Evolutionary conservation across 92 coral and sea anemone genomes (phyloP), one percentile per base, ranked within the genome.

Genomic region (Palythoa grandiflora): DNA sequence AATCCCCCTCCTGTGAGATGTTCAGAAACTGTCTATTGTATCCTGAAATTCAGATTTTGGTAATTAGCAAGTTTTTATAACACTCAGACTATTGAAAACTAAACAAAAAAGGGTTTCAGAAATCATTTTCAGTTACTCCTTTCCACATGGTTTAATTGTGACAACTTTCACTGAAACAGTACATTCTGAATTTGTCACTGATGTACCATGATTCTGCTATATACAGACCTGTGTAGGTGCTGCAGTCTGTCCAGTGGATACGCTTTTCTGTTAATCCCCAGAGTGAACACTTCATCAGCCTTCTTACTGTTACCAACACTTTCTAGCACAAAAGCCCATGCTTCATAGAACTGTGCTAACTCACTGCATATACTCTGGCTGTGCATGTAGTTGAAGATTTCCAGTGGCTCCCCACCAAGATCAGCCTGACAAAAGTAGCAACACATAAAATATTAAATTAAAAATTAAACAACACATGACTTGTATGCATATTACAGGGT

Each of bases 261-360:
- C 6, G 98, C 99, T 76, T 90, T 95, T 75, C 87, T 93, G 70
- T 91, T 63, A 39, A 95, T 92, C 10, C 99, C 99, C 71, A 95
- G 88, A 71, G 21, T 88, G 47, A 86, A 89, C 7, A 96, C 97
- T 74, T 96, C 96, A 77, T 96, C 99, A n/a, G 99, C 99, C 73
- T 95, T 96, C 89, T 92, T 89, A 80, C 48, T 50, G 83, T 93
- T 89, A 37, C 94, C 98, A 9, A 85, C 70, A 72, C 88, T 86
- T 80, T 96, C 99, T 55, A 91, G 88, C 5, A 83, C 86, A 71
- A 89, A 90, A 28, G 99, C 98, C 99, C 99, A 96, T 52, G 96
- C 90, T 80, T 92, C 96, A 60, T 93, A 96, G 87, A 96, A 92
- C 21, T 89, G 79, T 35, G 98, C 94, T 83, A 93, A 91, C 12